These are phyloP conservation scores for Mirounga angustirostris DNA, from an alignment of 2,113 vertebrate species.

Conservation along the genomic window DNA sequence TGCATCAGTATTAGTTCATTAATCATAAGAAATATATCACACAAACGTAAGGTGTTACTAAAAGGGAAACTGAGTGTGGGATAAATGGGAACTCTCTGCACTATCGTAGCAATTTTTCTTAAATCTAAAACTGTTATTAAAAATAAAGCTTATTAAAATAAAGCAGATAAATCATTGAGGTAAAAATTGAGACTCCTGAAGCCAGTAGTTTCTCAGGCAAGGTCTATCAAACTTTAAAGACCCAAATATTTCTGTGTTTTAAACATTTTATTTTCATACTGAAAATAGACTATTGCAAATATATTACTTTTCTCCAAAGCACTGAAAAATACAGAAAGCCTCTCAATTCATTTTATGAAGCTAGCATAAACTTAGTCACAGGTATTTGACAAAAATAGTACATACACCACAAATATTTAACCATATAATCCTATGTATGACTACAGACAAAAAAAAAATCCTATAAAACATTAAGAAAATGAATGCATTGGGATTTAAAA, in stretches of 20 bases:
- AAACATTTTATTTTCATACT: background rate
- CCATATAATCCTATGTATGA: background rate
- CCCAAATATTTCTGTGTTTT: background rate
- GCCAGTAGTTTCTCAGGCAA: background rate
- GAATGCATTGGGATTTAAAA: background rate
- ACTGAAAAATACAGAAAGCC: background rate
- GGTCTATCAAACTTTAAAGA: background rate
- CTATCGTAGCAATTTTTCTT: conserved; percentile 13
- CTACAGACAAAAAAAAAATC: background rate
- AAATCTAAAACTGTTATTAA: background rate
- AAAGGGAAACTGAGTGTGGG: background rate
- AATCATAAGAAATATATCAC: background rate
- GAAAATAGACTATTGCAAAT: background rate
- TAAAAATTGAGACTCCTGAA: background rate
- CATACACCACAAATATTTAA: background rate
- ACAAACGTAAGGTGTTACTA: background rate
- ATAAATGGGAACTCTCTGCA: background rate
- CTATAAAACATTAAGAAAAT: background rate
- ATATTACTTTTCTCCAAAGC: background rate
- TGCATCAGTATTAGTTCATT: background rate
- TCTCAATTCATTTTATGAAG: background rate
- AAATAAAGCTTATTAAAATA: conserved; percentile 31
- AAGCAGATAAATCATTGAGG: background rate
- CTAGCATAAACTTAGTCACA: background rate
- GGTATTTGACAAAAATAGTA: background rate